Evolutionary conservation across 2,113 vertebrate species (phyloP), one percentile per base, ranked within the genome.

Genomic region (Hyla sarda): DNA sequence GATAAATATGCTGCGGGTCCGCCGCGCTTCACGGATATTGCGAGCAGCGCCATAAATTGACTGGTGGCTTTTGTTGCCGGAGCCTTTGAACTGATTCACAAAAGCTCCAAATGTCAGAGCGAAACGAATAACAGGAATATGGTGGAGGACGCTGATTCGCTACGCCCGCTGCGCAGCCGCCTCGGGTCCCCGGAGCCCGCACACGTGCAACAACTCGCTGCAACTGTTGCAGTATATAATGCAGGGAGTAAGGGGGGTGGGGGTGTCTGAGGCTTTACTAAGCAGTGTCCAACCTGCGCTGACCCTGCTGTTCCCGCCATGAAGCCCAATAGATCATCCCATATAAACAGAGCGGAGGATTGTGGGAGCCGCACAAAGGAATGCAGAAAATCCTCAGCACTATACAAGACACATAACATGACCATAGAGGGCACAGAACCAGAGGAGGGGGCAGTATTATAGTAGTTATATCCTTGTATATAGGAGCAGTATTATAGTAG

Each of bases 1-100:
- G 17, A 82, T 71, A 72, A 52, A 80, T 80, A 34, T 14, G 28
- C 25, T 32, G 16, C 30, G 37, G 23, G 30, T 32, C 52, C 56
- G 13, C 28, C 12, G 48, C 11, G 3, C 21, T 25, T 3, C 52
- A 19, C 32, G 16, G 48, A 28, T 28, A 21, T 10, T 16, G 74
- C 19, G 67, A 67, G 16, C 28, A 28, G 34, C 6, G 52, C 6
- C n/a, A 83, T 58, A 74, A 74, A 83, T 45, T 28, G 13, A 47
- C 58, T 28, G 56, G 32, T 28, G 41, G 19, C 48, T 73, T 56
- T 54, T 73, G 69, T 41, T 58, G 25, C 23, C n/a, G 19, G 34
- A 23, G 13, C 34, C 82, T 84, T 60, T 60, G 71, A 60, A 74
- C 74, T 84, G 25, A 74, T 75, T 84, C 50, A 45, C 34, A 52